Conservation (phyloP, 2,888 invertebrate genomes). For the Lepidocyrtoides sp. region DNA sequence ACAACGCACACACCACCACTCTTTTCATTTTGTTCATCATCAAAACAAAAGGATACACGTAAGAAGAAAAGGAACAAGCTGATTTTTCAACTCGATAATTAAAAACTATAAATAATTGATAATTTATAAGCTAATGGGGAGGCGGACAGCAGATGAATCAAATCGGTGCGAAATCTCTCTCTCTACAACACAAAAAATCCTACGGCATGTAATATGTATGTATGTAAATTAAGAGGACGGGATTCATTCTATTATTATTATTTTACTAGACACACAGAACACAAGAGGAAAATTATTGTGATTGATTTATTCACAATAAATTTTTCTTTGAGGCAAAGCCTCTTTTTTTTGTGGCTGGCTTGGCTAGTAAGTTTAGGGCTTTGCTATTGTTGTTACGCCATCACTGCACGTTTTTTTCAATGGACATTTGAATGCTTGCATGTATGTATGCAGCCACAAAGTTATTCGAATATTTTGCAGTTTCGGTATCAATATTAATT, state of each 20-base stretch:
- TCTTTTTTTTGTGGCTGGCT: neutral
- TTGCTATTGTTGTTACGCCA: conserved; percentile 10
- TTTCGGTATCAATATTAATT: conserved; percentile 32
- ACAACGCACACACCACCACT: neutral
- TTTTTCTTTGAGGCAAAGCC: conserved; percentile 67
- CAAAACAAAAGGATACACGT: conserved; percentile 12
- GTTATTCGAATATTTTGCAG: conserved; percentile 19
- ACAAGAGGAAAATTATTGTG: conserved; percentile 72
- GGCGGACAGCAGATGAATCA: conserved; percentile 80
- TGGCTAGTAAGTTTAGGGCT: no score
- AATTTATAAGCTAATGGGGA: conserved; percentile 85
- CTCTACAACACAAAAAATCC: conserved; percentile 23
- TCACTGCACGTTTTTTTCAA: conserved; percentile 21
- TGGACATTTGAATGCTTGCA: neutral
- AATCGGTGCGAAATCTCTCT: conserved; percentile 84
- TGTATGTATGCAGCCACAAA: neutral
- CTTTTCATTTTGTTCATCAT: conserved; percentile 1
- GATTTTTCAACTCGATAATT: conserved; percentile 83
- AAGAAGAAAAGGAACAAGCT: conserved; percentile 65
- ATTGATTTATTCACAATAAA: conserved; percentile 77
- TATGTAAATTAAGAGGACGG: conserved; percentile 75
- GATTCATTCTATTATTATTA: conserved; percentile 58
- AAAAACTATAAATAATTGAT: conserved; percentile 85
- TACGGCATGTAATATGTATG: neutral
- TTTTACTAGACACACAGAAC: conserved; percentile 55